Conservation (phyloP, 30 jellyfish, hydroid and myxozoan genomes). For the Hydra vulgaris region DNA sequence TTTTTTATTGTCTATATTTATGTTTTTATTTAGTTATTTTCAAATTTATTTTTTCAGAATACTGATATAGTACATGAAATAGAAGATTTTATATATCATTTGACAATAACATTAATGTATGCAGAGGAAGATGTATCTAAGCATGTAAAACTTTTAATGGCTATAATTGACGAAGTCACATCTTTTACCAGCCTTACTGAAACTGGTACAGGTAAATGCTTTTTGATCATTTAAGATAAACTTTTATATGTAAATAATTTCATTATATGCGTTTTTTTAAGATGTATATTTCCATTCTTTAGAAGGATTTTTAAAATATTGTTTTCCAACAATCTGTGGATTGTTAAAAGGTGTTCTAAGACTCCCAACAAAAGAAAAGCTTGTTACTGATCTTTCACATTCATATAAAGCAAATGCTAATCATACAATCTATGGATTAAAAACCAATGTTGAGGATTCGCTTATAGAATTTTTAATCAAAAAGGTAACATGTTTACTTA, state of each 20-base stretch:
- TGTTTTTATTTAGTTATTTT: neutral
- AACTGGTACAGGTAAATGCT: neutral
- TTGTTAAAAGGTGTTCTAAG: conserved; percentile 5
- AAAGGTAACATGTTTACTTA: no score
- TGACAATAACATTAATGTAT: conserved; percentile 3
- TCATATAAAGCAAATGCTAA: neutral
- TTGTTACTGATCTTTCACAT: neutral
- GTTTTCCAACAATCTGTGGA: conserved; percentile 11
- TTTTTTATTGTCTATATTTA: neutral
- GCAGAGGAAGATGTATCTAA: conserved; percentile 6
- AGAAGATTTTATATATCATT: conserved; percentile 10
- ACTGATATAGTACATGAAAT: conserved; percentile 9
- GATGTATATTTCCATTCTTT: no score
- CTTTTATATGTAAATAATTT: neutral
- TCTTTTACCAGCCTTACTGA: conserved; percentile 14
- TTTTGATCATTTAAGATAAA: neutral
- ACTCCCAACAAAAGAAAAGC: conserved; percentile 12
- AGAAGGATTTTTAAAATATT: neutral
- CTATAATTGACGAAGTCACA: conserved; percentile 18
- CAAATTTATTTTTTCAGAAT: neutral
- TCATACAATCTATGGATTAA: neutral
- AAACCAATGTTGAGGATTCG: neutral
- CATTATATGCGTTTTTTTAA: no score
- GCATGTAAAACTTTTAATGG: neutral
- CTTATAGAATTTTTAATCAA: neutral